These are phyloP conservation scores for Arnoldichthys spilopterus DNA, from an alignment of 2,797 vertebrate species.

Conservation along the genomic window DNA sequence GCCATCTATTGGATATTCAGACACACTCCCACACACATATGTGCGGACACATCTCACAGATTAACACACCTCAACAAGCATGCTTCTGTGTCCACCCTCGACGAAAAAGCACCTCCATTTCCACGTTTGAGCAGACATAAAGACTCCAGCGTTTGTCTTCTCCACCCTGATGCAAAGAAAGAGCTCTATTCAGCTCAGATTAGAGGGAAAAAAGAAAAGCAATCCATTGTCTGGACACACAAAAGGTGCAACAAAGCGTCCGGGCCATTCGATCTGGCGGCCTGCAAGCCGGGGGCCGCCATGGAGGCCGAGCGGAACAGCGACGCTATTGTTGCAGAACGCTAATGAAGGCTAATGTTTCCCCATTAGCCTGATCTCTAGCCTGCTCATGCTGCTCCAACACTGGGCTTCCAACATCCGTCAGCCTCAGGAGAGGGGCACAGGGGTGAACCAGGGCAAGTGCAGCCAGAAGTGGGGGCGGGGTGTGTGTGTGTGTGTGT, in stretches of 20 bases:
- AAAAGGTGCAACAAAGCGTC: constrained; percentile 58
- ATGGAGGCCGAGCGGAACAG: constrained; percentile 49
- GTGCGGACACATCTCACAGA: not conserved
- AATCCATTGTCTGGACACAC: constrained; percentile 56
- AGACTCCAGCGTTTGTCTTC: constrained; percentile 43
- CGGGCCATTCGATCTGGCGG: constrained; percentile 50
- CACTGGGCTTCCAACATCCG: constrained; percentile 33
- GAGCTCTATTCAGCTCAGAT: constrained; percentile 51
- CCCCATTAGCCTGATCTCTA: constrained; percentile 26
- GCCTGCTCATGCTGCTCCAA: constrained; percentile 8
- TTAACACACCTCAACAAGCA: not conserved
- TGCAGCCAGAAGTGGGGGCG: not conserved
- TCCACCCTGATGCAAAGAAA: constrained; percentile 42
- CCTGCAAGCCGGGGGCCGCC: constrained; percentile 44
- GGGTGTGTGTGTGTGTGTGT: too few relatives aligned
- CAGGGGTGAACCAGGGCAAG: constrained; percentile 27
- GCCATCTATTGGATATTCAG: constrained; percentile 37
- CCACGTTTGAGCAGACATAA: constrained; percentile 42
- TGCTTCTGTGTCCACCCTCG: not conserved
- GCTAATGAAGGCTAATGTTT: constrained; percentile 60
- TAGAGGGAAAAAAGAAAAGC: constrained; percentile 45
- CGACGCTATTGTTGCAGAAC: constrained; percentile 53
- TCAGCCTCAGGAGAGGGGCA: not conserved
- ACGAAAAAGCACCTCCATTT: constrained; percentile 26
- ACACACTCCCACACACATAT: not conserved